Percentiles rank a stretch among this genome's conserved stretches.
Evolutionary conservation across 2,113 vertebrate genomes (phyloP).

Genomic region (Halcyon senegalensis): DNA sequence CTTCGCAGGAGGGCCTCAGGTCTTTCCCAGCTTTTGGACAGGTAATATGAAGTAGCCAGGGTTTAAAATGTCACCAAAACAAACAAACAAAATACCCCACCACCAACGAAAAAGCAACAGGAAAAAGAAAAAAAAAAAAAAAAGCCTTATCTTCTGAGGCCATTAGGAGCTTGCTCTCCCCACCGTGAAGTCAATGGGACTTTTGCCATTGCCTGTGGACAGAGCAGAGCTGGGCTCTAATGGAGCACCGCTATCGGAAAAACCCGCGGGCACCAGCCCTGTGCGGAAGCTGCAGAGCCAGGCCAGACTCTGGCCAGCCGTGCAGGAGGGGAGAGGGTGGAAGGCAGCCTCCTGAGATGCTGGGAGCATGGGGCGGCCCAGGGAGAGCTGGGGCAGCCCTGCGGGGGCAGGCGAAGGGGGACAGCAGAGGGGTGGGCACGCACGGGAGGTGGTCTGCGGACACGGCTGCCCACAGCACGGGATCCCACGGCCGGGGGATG

Average conservation of each 20-base stretch:
- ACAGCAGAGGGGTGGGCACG: background rate
- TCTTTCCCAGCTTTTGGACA: background rate
- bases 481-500: background rate
- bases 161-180: conserved; percentile 10
- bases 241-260: conserved; percentile 45
- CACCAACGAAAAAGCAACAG: background rate
- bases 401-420: background rate
- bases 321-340: background rate
- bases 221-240: conserved; percentile 37
- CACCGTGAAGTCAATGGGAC: background rate
- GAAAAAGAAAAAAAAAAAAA: background rate
- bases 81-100: no score
- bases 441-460: fast-evolving
- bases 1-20: background rate
- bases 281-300: background rate
- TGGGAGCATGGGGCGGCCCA: fast-evolving
- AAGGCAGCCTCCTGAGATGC: background rate
- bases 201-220: background rate
- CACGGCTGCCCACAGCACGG: fast-evolving
- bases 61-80: background rate
- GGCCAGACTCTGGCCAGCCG: background rate
- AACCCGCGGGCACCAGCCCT: background rate
- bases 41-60: background rate
- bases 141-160: background rate
- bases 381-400: background rate